Evolutionary conservation across 2,797 vertebrate species (phyloP).

Genomic region (Tolypeutes matacus): DNA sequence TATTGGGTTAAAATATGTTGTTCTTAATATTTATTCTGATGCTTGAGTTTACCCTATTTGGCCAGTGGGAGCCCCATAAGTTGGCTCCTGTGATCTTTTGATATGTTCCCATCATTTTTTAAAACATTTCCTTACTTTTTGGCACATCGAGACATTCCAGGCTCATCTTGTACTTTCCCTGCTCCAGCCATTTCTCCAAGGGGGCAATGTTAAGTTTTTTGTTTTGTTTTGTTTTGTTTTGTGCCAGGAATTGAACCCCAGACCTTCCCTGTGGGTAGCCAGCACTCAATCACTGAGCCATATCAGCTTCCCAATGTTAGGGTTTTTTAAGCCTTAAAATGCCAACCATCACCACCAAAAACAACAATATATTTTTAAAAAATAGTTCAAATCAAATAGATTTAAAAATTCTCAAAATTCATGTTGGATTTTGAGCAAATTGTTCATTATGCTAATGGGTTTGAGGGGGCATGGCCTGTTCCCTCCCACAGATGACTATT

Average conservation of each 20-base stretch:
- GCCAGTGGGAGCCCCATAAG: not conserved
- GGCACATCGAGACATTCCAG: too few relatives aligned
- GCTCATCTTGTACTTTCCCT: too few relatives aligned
- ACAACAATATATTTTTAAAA: not conserved
- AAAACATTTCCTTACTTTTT: too few relatives aligned
- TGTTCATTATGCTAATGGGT: not conserved
- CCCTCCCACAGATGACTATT: not conserved
- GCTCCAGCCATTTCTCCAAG: too few relatives aligned
- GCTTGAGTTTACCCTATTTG: not conserved
- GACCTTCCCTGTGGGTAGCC: too few relatives aligned
- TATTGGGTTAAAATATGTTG: not conserved
- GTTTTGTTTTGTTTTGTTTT: constrained; percentile 14
- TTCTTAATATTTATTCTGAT: constrained; percentile 39
- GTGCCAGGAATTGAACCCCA: too few relatives aligned
- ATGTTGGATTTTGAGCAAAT: not conserved
- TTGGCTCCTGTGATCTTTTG: not conserved
- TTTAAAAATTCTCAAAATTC: not conserved
- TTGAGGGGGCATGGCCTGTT: not conserved
- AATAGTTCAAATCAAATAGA: not conserved
- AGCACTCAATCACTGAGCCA: too few relatives aligned
- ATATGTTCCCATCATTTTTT: not conserved
- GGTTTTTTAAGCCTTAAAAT: not conserved
- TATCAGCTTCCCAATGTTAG: too few relatives aligned
- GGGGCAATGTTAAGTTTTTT: too few relatives aligned
- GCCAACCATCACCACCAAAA: not conserved